Base-by-base conservation (phyloP, 2,113 vertebrate genomes). In the Chamaetylas fuelleborni region DNA sequence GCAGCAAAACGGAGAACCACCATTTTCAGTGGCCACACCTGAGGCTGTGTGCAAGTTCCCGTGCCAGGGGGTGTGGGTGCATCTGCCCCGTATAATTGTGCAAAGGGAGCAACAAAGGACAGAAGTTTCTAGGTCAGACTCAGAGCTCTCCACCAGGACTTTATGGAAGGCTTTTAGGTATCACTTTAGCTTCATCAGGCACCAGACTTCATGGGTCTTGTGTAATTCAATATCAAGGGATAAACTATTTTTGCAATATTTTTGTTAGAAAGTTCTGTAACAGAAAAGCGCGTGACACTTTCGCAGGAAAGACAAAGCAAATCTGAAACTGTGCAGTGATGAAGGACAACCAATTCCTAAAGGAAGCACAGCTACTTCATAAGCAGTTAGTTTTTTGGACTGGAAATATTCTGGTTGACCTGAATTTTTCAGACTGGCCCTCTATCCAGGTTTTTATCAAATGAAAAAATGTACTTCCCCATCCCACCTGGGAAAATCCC, bases 401-500 rank as follows among this genome's bases (percentile, higher is more conserved):
- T 89, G 53, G 62, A 87, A 91, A 58, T 48, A n/a, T 12, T 92
- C 29, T 50, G 45, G 5, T 92, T 93, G 70, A 78, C 76, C 31
- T 71, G 13, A 83, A 56, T 53, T 88, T 80, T 92, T 91, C 71
- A 81, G 47, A 94, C 81, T 90, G 85, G n/a, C 65, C 47, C 11
- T 45, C 17, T 43, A 86, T 88, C 17, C 56, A 94, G 12, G 54
- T 73, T 87, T 92, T 77, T 88, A 92, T 70, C 34, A 73, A 94
- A 83, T 67, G 48, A 79, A 95, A 95, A 95, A 96, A 93, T 90
- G 56, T 53, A 66, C 87, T 97, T 96, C 88, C 83, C 94, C 72
- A 64, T 95, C 88, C 91, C 92, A 95, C 43, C 60, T 90, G 94
- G 95, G 94, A 96, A 96, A 96, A 95, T 66, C 90, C 93, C 94